These are phyloP conservation scores for Hippotragus niger DNA, from an alignment of 2,113 vertebrate species.

Conservation along the genomic window DNA sequence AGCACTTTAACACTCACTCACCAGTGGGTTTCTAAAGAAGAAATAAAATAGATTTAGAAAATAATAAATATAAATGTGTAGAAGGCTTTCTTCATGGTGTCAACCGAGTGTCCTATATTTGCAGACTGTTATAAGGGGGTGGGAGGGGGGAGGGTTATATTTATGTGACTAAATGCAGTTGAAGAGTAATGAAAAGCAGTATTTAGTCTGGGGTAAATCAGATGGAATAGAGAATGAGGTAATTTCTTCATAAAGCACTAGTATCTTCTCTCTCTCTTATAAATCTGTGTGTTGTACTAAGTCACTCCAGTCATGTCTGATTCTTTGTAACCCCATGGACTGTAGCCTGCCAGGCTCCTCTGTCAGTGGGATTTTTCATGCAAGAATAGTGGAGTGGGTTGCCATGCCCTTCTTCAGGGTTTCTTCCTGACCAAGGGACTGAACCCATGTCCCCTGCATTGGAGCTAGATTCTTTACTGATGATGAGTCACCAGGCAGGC, in stretches of 20 bases:
- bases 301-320: neutral
- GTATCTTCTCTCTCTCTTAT: neutral
- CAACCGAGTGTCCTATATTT: neutral
- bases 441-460: neutral
- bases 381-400: neutral
- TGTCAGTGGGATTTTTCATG: neutral
- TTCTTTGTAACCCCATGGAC: neutral
- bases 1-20: slow-evolving; percentile 3
- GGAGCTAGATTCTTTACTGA: neutral
- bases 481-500: neutral
- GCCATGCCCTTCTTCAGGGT: neutral
- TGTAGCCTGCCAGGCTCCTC: neutral
- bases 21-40: slow-evolving; percentile 29
- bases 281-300: neutral
- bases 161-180: neutral
- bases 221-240: neutral
- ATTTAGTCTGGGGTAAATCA: neutral
- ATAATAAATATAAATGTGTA: neutral
- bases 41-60: slow-evolving; percentile 34
- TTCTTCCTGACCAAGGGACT: neutral
- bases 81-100: neutral
- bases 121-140: neutral
- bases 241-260: neutral
- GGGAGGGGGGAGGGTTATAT: neutral
- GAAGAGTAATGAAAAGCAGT: neutral